Evolutionary conservation across 2,888 invertebrate genomes (phyloP).

Genomic region (Pristionchus fissidentatus): DNA sequence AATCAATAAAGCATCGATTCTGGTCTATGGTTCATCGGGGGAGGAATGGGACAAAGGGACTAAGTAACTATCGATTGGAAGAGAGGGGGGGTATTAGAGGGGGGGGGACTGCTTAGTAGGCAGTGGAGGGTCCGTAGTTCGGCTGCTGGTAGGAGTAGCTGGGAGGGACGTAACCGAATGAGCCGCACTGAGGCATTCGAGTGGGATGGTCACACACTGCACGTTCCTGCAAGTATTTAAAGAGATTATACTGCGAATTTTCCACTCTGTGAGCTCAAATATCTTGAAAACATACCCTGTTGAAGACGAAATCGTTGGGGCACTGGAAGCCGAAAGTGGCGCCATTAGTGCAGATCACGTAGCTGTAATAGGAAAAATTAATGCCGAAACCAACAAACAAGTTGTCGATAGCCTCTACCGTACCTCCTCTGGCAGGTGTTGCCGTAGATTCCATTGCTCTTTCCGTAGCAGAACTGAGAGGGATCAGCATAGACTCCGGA

Average conservation of each 20-base stretch:
- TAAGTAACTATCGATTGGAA: background rate
- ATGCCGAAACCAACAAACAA: background rate
- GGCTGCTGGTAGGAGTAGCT: background rate
- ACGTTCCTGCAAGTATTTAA: slow-evolving; percentile 40
- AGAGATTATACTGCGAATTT: no score
- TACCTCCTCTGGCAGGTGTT: slow-evolving; percentile 39
- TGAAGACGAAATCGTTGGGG: slow-evolving; percentile 10
- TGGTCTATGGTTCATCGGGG: slow-evolving; percentile 2
- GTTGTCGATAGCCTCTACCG: background rate
- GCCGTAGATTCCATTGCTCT: slow-evolving; percentile 38
- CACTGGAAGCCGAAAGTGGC: slow-evolving; percentile 22
- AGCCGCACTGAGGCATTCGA: slow-evolving; percentile 31
- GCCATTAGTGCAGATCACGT: slow-evolving; percentile 25
- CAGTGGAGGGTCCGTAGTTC: background rate
- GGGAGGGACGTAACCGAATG: background rate
- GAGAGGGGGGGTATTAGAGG: background rate
- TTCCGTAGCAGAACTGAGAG: slow-evolving; percentile 39
- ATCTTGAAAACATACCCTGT: slow-evolving; percentile 22
- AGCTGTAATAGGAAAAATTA: background rate
- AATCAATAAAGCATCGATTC: no score
- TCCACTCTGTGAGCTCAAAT: background rate
- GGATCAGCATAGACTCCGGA: slow-evolving; percentile 24
- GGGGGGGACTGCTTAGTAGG: slow-evolving; percentile 27
- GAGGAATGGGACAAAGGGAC: background rate
- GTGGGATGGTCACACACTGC: slow-evolving; percentile 41